Evolutionary conservation across 2,113 vertebrate genomes (phyloP).

Genomic region (Phyllostomus hastatus): DNA sequence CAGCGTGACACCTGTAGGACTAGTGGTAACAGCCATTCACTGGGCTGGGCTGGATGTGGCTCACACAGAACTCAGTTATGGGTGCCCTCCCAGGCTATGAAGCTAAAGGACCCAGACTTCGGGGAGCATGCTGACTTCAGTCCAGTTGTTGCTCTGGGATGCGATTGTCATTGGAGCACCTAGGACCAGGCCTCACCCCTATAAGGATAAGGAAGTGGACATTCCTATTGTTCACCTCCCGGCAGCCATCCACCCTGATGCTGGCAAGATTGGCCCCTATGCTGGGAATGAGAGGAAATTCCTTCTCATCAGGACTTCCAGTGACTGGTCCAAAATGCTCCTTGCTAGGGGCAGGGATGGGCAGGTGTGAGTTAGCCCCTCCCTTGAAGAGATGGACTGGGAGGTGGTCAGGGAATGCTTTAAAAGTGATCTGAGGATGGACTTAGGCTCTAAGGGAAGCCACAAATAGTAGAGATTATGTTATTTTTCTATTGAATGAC

Average conservation of each 20-base stretch:
- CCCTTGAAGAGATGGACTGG: background rate
- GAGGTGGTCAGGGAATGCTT: background rate
- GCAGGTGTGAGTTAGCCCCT: background rate
- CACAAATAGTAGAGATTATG: background rate
- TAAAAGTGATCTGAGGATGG: background rate
- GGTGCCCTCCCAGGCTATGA: background rate
- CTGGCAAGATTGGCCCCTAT: background rate
- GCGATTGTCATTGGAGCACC: background rate
- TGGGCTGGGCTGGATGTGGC: background rate
- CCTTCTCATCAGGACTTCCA: background rate
- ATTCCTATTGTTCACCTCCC: background rate
- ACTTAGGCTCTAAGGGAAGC: background rate
- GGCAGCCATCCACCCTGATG: accelerated
- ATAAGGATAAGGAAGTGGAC: background rate
- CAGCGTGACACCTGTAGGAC: background rate
- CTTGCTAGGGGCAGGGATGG: too few relatives aligned
- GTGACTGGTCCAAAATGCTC: background rate
- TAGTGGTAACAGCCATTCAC: background rate
- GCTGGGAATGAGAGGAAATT: background rate
- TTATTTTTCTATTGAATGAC: background rate
- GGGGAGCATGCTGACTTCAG: accelerated
- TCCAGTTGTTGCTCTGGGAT: background rate
- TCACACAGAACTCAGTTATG: background rate
- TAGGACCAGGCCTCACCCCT: background rate
- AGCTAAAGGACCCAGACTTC: background rate